Evolutionary conservation across 2,888 invertebrate genomes (phyloP), one percentile per base, ranked within the genome.

Genomic region (Amblyjoppa fuscipennis): DNA sequence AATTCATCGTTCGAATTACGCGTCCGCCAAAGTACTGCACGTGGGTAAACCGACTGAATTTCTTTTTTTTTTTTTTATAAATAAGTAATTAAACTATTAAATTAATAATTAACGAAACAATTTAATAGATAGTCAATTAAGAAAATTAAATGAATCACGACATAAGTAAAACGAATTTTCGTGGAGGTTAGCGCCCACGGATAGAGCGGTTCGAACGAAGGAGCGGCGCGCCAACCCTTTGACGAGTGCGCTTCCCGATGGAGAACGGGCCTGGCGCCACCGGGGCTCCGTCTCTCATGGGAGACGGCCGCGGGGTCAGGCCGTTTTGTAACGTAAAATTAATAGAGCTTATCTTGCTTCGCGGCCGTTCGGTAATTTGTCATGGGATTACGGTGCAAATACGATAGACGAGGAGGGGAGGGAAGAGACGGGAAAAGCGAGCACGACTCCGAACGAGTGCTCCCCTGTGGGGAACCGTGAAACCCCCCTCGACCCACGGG

Each of bases 381-480:
- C 93, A 93, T 91, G 92, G 93, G 93, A 93, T 94, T 93, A 93
- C 92, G 92, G 87, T 91, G 93, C 93, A 92, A 93, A 93, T 93
- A 93, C 91, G 91, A 85, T 41, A 41, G 41, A 41, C 41, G 6
- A 41, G 41, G 11, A 11, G 41, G 9, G 38, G 80, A 20, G 53
- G 51, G 25, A 66, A 78, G 68, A 61, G 16, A 77, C 68, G 28
- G 71, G 74, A 75, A 59, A 34, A 64, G 51, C 73, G 41, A 61
- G 49, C 61, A 75, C 71, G 76, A 83, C 73, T 82, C 79, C 82
- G 74, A 78, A 82, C 78, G 86, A 83, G 77, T 77, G 85, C 85
- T 86, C 85, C 85, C 85, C 76, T 74, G 85, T 86, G 82, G 82
- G 81, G 76, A 34, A 86, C 85, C 83, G 85, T 87, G 87, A 85